Percentiles rank a stretch among this genome's conserved stretches.
These are phyloP conservation scores for Tamandua tetradactyla DNA, from an alignment of 2,797 vertebrate genomes.

Conservation along the genomic window DNA sequence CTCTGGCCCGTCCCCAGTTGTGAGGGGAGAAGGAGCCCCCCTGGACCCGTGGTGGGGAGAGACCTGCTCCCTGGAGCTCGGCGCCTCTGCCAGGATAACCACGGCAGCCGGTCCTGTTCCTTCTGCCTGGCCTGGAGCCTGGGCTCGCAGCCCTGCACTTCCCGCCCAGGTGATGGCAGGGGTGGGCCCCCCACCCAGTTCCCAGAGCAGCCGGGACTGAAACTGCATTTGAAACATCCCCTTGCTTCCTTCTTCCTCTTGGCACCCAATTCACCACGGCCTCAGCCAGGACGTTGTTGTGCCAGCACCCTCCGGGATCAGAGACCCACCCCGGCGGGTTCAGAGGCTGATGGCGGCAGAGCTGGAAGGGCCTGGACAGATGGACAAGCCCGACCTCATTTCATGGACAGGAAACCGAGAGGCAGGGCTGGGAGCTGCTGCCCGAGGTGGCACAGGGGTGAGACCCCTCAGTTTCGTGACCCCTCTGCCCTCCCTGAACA, in stretches of 20 bases:
- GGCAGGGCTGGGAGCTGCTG: neutral
- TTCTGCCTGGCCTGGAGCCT: neutral
- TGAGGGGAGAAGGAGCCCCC: neutral
- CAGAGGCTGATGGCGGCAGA: neutral
- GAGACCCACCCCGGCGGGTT: neutral
- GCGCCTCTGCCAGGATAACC: neutral
- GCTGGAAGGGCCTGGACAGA: neutral
- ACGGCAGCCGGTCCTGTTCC: neutral
- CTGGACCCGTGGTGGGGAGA: neutral
- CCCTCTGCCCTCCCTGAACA: neutral
- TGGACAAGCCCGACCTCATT: neutral
- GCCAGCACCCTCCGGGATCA: neutral
- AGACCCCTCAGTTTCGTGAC: neutral
- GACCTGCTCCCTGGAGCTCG: neutral
- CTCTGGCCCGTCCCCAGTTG: neutral
- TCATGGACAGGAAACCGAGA: neutral
- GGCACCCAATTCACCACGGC: neutral
- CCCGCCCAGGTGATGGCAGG: neutral
- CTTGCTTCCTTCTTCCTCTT: slow-evolving; percentile 76
- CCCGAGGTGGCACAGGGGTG: neutral
- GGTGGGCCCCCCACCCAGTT: neutral
- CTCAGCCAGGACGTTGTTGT: neutral
- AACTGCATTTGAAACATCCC: neutral
- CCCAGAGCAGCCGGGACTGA: neutral
- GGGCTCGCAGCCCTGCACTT: neutral